Evolutionary conservation across 2,797 vertebrate species (phyloP), one percentile per base, ranked within the genome.

Genomic region (Psittacula echo): DNA sequence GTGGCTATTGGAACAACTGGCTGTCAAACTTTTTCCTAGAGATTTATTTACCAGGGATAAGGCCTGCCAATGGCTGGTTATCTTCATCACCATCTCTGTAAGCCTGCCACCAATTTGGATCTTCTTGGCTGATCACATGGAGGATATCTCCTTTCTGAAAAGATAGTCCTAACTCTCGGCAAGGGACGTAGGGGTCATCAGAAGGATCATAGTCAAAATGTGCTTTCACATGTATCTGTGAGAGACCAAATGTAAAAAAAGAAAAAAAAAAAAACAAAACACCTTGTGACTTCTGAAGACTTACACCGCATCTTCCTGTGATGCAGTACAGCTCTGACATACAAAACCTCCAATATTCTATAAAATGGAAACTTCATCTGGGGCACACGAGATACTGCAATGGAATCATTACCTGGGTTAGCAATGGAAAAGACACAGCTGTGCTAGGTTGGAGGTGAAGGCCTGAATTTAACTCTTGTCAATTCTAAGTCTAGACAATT

Each of bases 91-190:
- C 99, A 42, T 99, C 99, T 97, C 99, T 98, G 97, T 99, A 99
- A 79, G 99, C 99, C 96, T 99, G 99, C 99, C 99, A 99, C 99
- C 99, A 99, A 97, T 98, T 99, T 92, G 99, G 98, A 97, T 99
- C 99, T 66, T 99, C 99, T 97, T 99, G 99, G 97, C 99, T 99
- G 95, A 99, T 99, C 70, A 99, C 98, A 71, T 99, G 99, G 64
- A 99, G 99, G 95, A 99, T 99, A 97, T 99, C 99, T 50, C 99
- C 99, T 92, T 99, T 99, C 96, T 99, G 99, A 97, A 99, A 99
- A 92, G 98, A 99, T 3, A 99, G 97, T 67, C 99, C 99, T 77
- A 99, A 97, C 96, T 99, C 99, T 95, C 99, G 98, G 97, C 99
- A 99, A 13, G 99, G 99, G 95, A 99, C 98, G 1, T 99, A 99